phyloP scores from a whole-genome alignment of 2,113 vertebrate genomes.

The Pomatostomus ruficeps region DNA sequence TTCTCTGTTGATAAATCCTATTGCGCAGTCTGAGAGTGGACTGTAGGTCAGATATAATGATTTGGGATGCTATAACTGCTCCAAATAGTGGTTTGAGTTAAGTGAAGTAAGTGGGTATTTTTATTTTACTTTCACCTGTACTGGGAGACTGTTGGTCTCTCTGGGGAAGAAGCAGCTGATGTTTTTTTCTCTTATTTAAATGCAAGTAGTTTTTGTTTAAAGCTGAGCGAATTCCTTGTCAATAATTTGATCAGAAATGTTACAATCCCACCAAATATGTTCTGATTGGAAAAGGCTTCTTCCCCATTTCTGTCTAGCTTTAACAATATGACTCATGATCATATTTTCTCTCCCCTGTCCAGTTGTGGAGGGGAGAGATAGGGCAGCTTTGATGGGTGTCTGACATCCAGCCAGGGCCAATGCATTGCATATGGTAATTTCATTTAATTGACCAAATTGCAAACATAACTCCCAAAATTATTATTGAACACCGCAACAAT shows the following conservation, averaged over 20 bases:
- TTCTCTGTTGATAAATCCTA: neutral
- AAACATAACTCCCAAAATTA: neutral
- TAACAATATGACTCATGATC: neutral
- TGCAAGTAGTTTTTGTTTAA: neutral
- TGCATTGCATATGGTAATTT: neutral
- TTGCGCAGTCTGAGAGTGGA: neutral
- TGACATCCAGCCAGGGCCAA: neutral
- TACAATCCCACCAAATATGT: neutral
- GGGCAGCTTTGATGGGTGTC: neutral
- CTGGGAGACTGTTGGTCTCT: neutral
- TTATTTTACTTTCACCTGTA: neutral
- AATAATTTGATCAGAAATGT: neutral
- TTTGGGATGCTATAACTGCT: neutral
- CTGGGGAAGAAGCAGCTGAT: neutral
- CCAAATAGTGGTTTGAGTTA: fast-evolving
- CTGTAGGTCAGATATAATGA: neutral
- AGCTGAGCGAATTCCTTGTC: neutral
- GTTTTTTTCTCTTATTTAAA: neutral
- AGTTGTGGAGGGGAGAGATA: neutral
- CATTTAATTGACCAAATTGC: neutral
- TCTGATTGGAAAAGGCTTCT: neutral
- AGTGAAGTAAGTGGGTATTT: neutral
- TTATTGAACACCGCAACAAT: too few relatives aligned
- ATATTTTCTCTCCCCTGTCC: neutral
- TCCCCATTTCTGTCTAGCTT: neutral